These are phyloP conservation scores for Gallinago media DNA, from an alignment of 2,113 vertebrate species.

Conservation along the genomic window DNA sequence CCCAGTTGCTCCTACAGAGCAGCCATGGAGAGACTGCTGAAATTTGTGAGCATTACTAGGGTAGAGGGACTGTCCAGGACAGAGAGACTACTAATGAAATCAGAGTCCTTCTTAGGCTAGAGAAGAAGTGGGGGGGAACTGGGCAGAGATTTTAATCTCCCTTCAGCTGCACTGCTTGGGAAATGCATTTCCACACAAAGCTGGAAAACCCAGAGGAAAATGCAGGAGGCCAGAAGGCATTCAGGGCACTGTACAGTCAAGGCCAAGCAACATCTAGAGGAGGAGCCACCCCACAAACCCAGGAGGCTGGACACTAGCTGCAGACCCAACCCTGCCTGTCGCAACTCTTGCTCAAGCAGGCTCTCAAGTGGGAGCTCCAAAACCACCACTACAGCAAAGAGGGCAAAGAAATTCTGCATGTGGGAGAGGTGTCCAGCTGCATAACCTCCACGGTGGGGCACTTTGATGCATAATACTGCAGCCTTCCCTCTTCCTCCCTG, in stretches of 20 bases:
- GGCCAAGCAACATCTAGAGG: neutral
- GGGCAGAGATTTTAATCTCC: neutral
- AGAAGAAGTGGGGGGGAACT: neutral
- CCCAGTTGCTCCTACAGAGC: neutral
- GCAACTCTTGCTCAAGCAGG: neutral
- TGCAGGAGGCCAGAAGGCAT: neutral
- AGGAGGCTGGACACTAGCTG: neutral
- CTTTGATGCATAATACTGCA: neutral
- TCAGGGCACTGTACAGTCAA: neutral
- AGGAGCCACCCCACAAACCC: neutral
- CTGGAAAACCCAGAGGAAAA: neutral
- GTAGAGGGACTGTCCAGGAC: neutral
- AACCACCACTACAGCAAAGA: neutral
- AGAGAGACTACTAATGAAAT: neutral
- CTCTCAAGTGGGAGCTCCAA: neutral
- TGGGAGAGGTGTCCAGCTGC: neutral
- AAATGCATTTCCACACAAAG: neutral
- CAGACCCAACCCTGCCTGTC: neutral
- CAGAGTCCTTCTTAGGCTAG: neutral
- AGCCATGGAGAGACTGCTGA: rapidly evolving
- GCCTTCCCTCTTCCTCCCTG: neutral
- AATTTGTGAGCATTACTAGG: neutral
- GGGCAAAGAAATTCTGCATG: neutral
- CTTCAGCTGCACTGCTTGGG: neutral
- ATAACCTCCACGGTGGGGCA: neutral